phyloP scores from a whole-genome alignment of 2,113 vertebrate species.

The Canis aureus region DNA sequence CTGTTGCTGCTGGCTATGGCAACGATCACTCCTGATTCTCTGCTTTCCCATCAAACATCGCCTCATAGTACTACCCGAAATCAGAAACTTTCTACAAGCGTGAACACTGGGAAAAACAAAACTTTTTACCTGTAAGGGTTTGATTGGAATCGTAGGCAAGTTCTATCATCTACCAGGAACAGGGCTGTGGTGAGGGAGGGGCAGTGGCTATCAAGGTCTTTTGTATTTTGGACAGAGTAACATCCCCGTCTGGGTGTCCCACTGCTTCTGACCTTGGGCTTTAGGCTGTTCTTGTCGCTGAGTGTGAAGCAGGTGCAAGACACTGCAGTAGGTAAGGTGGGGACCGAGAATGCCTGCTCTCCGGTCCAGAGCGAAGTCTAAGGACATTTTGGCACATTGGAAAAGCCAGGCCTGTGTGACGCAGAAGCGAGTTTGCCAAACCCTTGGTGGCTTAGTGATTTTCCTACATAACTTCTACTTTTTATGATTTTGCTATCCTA shows the following conservation, averaged over 20 bases:
- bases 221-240: neutral
- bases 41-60: neutral
- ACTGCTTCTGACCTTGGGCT: neutral
- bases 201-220: no score
- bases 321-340: no score
- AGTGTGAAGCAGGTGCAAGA: neutral
- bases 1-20: rapidly evolving
- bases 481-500: neutral
- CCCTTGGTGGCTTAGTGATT: neutral
- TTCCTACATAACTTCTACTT: neutral
- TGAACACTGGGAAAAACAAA: neutral
- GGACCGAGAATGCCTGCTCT: no score
- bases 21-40: neutral
- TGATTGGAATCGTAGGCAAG: neutral
- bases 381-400: rapidly evolving
- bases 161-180: neutral
- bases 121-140: neutral
- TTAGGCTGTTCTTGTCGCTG: no score
- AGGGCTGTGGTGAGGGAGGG: rapidly evolving
- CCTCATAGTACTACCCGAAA: neutral
- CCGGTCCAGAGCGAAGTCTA: no score
- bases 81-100: neutral
- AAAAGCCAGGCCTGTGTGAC: neutral
- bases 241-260: no score
- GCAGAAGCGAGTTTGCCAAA: neutral